Evolutionary conservation across 2,113 vertebrate species (phyloP), one percentile per base, ranked within the genome.

Genomic region (Amia ocellicauda): DNA sequence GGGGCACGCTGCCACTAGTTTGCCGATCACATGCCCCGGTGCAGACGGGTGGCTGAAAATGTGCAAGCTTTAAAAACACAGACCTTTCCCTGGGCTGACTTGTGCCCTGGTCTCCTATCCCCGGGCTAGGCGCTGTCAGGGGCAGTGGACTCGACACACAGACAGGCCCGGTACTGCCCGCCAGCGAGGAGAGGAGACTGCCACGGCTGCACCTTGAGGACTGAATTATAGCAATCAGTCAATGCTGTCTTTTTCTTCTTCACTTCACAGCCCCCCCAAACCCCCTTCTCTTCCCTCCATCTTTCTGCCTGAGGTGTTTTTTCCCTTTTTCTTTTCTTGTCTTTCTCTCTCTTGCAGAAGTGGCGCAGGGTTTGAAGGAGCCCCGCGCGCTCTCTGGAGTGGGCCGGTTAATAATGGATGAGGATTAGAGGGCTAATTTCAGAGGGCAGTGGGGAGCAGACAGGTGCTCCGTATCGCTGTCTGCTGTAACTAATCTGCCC

Each of bases 371-470:
- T 1, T 36, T 36, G 11, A 36, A 36, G 31, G 31, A 36, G 31
- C 31, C 31, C 31, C 31, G 31, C 31, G 31, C 31, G 62, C 68
- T 78, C 75, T 77, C 66, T 57, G 62, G 73, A 71, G 74, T 27
- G 56, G 66, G 66, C 61, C 68, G 77, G 69, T 83, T 82, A 86
- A 83, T 83, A 82, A 85, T 88, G 75, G 76, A 84, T 70, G 68
- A 82, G 75, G 78, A 86, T 82, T 86, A 82, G 74, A 69, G 78
- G 74, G 69, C 80, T 86, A 74, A 78, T 83, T 71, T 77, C 77
- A 78, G 78, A 73, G 62, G 22, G 67, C 80, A 69, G 72, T 1
- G 60, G 40, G 65, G 71, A 69, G 69, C 74, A 73, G 74, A 77
- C 77, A 68, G 58, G 74, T 69, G 71, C 71, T n/a, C 36, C 41